Base-by-base conservation (phyloP, 2,888 invertebrate species). In the Lycocerus yunnanus region DNA sequence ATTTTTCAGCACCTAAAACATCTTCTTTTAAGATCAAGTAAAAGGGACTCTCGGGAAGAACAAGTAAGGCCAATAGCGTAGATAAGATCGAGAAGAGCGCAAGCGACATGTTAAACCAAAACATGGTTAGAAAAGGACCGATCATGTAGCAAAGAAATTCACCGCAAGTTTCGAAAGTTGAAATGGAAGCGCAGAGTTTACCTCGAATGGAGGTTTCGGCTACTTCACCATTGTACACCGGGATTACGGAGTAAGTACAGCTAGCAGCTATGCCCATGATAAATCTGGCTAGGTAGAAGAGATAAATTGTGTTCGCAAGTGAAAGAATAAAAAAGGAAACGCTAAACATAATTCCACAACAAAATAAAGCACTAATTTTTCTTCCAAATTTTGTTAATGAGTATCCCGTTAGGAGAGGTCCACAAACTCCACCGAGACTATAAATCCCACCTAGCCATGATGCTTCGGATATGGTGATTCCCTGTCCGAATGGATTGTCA, bases 221-320 rank as follows among this genome's bases (percentile, higher is more conserved):
- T 65, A 96, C 94, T 87, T 97, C 97, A 61, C 95, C 94, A 75
- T 95, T 91, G 87, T 97, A 97, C 91, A 96, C 94, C 0, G 97
- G 95, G 0, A 92, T 90, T 0, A 93, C 91, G 0, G 93, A 92
- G 87, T 93, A 94, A 13, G 92, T 88, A 81, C 92, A 90, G 0
- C 94, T 93, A 0, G 92, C 90, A 0, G 90, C 91, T 1, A 93
- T 82, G 67, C 95, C 95, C 21, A 86, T 85, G 3, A 90, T 74
- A 43, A 89, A 83, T 77, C 90, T 85, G 9, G 88, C 88, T 1
- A 84, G 77, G 77, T 86, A 88, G 58, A 83, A 83, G 11, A 82
- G 78, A 2, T 72, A 71, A 0, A 83, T 79, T 16, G 71, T 78
- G 3, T 77, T 74, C 1, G 83, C 84, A 69, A 27, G 13, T 27